A percentile compares a stretch with the other conserved stretches of the same genome.
phyloP scores from a whole-genome alignment of 2,113 vertebrate genomes.

The Corydoras sp. region DNA sequence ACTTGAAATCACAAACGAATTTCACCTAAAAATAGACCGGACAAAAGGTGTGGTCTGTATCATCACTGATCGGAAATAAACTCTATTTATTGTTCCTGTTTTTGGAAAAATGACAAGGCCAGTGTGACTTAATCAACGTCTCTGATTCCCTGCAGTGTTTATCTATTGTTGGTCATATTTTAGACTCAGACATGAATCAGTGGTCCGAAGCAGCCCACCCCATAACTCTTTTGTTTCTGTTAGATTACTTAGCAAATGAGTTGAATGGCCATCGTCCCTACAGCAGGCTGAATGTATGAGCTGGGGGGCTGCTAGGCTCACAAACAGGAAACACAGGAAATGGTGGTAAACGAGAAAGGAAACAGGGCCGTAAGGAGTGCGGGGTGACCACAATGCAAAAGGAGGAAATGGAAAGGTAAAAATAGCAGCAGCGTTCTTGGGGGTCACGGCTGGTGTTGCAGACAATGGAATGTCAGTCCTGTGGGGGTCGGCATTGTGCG shows the following conservation, averaged over 20 bases:
- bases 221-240: neutral
- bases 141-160: neutral
- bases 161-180: constrained; percentile 3
- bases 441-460: constrained; percentile 60
- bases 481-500: constrained; percentile 34
- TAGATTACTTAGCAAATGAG: constrained; percentile 41
- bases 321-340: constrained; percentile 73
- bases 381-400: constrained; percentile 62
- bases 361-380: constrained; percentile 48
- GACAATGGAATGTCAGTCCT: constrained; percentile 62
- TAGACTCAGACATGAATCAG: constrained; percentile 46
- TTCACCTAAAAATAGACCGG: too few species aligned
- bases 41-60: neutral
- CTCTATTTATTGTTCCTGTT: constrained; percentile 9
- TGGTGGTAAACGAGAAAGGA: constrained; percentile 66
- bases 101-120: constrained; percentile 3
- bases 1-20: too few species aligned
- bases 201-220: constrained; percentile 26
- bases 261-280: constrained; percentile 16
- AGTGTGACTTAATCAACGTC: constrained; percentile 2
- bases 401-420: constrained; percentile 65
- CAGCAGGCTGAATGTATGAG: constrained; percentile 37
- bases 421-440: constrained; percentile 61
- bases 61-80: neutral
- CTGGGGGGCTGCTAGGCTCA: constrained; percentile 6